Base-by-base conservation (phyloP, 2,113 vertebrate genomes). In the Paradoxurus hermaphroditus region DNA sequence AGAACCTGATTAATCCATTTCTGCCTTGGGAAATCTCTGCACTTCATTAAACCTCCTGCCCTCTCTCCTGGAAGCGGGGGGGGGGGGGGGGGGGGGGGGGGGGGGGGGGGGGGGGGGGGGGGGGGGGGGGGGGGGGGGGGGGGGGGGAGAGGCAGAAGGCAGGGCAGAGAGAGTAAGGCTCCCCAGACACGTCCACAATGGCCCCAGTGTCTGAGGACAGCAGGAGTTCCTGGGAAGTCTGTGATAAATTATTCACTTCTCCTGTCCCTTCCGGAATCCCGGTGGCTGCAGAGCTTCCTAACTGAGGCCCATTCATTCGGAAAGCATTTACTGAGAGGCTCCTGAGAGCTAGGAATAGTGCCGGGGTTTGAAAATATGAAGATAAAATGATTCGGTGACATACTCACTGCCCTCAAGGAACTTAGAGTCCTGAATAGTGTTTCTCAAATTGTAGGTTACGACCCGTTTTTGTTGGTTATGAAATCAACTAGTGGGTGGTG, bases 281-380 rank as follows among this genome's bases (percentile, higher is more conserved):
- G 91, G 96, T 88, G 85, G 85, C 91, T 93, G 89, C 59, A 77
- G 89, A 89, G 90, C 77, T 86, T 91, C 94, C 88, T 86, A 86
- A 98, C 89, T 97, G 95, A 94, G 90, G 96, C 49, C 93, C 36
- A 93, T 97, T 98, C 97, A 98, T 97, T 95, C 86, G 86, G 97
- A 94, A 98, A 95, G 97, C 53, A 94, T 86, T 93, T 94, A 86
- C 70, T 91, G 90, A 96, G 91, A 94, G 95, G 82, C 73, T 46
- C 78, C 82, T 51, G 65, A 92, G 65, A 97, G 67, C 72, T 83
- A 93, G 67, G 83, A 93, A 83, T 41, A 86, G 78, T 68, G 93
- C 39, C 59, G 83, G 91, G 65, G 49, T 77, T 95, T 96, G 78
- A 62, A 78, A 89, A 96, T 62, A 94, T 39, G 92, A 93, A 86